Evolutionary conservation across 1,140 invertebrate genomes (phyloP).

Genomic region (Drosophila pruinosa): DNA sequence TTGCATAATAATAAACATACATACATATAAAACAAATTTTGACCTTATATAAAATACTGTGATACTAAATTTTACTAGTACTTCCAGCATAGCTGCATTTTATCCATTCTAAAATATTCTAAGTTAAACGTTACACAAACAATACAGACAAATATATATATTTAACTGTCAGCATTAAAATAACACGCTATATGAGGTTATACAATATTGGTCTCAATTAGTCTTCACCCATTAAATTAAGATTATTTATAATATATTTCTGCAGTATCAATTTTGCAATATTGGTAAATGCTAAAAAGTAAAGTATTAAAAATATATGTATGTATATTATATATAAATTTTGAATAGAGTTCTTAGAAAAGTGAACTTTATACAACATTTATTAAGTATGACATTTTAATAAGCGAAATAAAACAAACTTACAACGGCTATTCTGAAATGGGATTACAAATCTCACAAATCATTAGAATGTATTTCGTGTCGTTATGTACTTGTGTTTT

Average conservation of each 20-base stretch:
- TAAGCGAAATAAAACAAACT: too few species aligned
- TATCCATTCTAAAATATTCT: conserved; percentile 83
- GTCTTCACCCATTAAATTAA: background rate
- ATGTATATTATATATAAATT: conserved; percentile 19
- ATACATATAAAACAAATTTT: conserved; percentile 66
- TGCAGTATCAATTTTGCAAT: background rate
- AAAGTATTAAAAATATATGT: conserved; percentile 7
- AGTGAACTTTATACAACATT: background rate
- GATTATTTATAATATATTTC: background rate
- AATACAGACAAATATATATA: conserved; percentile 13
- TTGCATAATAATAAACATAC: conserved; percentile 44
- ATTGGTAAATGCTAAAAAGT: background rate
- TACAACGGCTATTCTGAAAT: too few species aligned
- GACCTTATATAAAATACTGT: conserved; percentile 83
- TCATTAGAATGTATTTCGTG: too few species aligned
- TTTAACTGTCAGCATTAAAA: conserved; percentile 21
- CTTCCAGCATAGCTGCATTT: conserved; percentile 83
- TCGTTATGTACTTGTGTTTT: too few species aligned
- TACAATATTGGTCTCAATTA: conserved; percentile 4
- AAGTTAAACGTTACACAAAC: conserved; percentile 43
- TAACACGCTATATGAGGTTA: conserved; percentile 8
- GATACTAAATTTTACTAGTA: conserved; percentile 83
- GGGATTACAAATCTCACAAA: too few species aligned
- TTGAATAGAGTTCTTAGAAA: background rate
- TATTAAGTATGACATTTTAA: background rate